Base-by-base conservation (phyloP, 2,888 invertebrate genomes). In the Antitype chi region DNA sequence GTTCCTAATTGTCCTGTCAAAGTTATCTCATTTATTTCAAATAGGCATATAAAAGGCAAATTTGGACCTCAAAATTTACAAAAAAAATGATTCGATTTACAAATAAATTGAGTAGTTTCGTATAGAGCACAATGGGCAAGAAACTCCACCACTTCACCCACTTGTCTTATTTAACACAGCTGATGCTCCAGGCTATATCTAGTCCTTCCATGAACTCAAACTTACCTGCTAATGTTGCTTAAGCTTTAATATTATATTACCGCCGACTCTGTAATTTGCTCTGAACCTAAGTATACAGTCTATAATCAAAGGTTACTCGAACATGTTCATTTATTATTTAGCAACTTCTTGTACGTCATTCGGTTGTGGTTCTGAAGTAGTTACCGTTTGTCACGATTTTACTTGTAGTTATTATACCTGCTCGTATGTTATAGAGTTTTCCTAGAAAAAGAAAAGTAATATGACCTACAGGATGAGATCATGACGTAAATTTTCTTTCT, bases 251-350 rank as follows among this genome's bases (percentile, higher is more conserved):
- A 74, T 76, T 43, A 68, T 79, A 76, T 78, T 74, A 73, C 66
- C 28, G 52, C 69, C 43, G 32, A 43, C 75, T 75, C 70, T 84
- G 49, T 85, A 83, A 86, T 85, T 85, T 82, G 20, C 25, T 17
- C 38, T 64, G 55, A 71, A 53, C 53, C 13, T 62, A 43, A 82
- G 76, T 53, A 28, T 53, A 53, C 63, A 59, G 68, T 64, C 57
- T 60, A 23, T 74, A 85, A 86, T 77, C 76, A 80, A 74, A 64
- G 76, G 76, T 77, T 81, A 77, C n/a, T 81, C 47, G 63, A 77
- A 71, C 67, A 70, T 81, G 68, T 78, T 76, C 69, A 79, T 70
- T 83, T 80, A 80, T 74, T 77, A 78, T 76, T 87, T 79, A 84
- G 74, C 74, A 82, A 82, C 60, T 74, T 81, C 59, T 73, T 59